Base-by-base conservation (phyloP, 2,888 invertebrate species). In the Acrobeloides nanus region DNA sequence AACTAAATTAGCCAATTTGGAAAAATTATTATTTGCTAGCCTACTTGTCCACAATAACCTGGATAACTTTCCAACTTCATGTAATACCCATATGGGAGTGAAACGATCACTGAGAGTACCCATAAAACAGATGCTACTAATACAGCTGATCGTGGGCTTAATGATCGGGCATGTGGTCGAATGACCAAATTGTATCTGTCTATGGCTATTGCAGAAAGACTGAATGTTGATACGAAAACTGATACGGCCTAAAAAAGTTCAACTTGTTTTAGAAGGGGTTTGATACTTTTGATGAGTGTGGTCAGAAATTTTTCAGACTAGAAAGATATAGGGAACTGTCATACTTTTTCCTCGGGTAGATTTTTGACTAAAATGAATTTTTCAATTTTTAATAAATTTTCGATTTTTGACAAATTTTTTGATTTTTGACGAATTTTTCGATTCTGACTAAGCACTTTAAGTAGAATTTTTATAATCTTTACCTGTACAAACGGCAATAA, bases 71-170 rank as follows among this genome's bases (percentile, higher is more conserved):
- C 62, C 18, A 59, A 55, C 51, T 38, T 55, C 82, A 85, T 84
- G 74, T 84, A 87, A 21, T 86, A 80, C 1, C 85, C 90, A 68
- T 92, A 89, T 90, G 93, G 54, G 85, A 77, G 0, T 89, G 90
- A 26, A 87, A 83, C 7, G 86, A 77, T 32, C 88, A 77, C 0
- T 89, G 84, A 57, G 88, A 83, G 17, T 4, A 53, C 38, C 61
- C 61, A 61, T n/a, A 61, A 31, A n/a, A 62, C 37, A 10, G 34
- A 34, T 10, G 61, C 57, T 17, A 64, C 46, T 10, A 42, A 35
- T 3, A 42, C 34, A 15, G 63, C 63, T 12, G 39, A 44, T 32
- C 31, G 33, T 12, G 25, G 21, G 12, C 31, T 54, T n/a, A 59
- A 38, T 10, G 63, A 38, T n/a, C 37, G 37, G 24, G 48, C 46